Base-by-base conservation (phyloP, 2,888 invertebrate species). In the Linnaemya vulpina region DNA sequence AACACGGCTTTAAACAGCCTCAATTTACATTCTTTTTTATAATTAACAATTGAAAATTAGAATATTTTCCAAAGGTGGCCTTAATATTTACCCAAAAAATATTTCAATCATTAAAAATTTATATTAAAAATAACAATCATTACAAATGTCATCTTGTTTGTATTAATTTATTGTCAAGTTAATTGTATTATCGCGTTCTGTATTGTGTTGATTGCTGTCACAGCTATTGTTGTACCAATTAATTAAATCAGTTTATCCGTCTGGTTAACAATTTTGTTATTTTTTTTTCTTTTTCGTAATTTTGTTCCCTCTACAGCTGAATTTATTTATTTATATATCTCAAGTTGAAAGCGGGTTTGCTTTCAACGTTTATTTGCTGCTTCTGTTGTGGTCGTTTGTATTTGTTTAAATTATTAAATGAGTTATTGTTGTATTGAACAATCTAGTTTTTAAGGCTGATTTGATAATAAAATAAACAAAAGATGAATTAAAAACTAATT, bases 171-270 rank as follows among this genome's bases (percentile, higher is more conserved):
- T 17, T 30, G 30, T 30, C 5, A 5, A 43, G 30, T 51, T 51
- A 51, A 35, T 67, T 49, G 20, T 9, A 35, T 67, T 67, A 67
- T 49, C 35, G 49, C 17, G 25, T 17, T 67, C 4, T 8, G 20
- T 35, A 51, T 30, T 67, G 51, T 51, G 49, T n/a, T 35, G 17
- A 35, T n/a, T 22, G 20, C 49, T 20, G 17, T 49, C 43, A 30
- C 30, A 43, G 20, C n/a, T 49, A 11, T 30, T 49, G 25, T 49
- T 25, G 7, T 17, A 67, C 30, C 51, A 49, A 51, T 35, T 51
- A 51, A 67, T 67, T 35, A 46, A 67, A 67, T 35, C 67, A 67
- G 51, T 51, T 67, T 51, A 67, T 51, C 67, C 67, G 15, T 11
- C 11, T 15, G 35, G 20, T 67, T 9, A 30, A 49, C 4, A 22